Base-by-base conservation (phyloP, 2,797 vertebrate species). In the Enteromius viviparus region DNA sequence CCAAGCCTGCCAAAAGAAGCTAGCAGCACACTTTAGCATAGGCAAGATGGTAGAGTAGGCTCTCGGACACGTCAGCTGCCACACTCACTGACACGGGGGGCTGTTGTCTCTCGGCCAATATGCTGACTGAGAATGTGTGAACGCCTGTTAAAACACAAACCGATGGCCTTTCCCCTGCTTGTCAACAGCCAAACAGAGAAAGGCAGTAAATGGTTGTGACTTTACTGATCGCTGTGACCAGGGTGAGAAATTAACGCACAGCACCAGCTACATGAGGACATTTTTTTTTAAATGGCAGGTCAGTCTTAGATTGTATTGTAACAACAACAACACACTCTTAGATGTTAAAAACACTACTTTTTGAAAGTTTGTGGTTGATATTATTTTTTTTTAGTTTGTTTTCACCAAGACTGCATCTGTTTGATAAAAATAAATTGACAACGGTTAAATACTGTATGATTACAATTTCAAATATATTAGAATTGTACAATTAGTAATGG, bases 81-180 rank as follows among this genome's bases (percentile, higher is more conserved):
- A 76, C 71, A 40, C 29, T 75, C 83, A 77, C 83, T 86, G 82
- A 85, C 86, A 87, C 79, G 65, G 42, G 42, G 55, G 40, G 42
- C 68, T 83, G 81, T 75, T 83, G 69, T 89, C 78, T 85, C 78
- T 42, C 87, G 86, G 68, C 76, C 80, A 84, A 77, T 88, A 87
- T 71, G 81, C 86, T 77, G 60, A 60, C 89, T 82, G 85, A 89
- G 74, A 71, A 83, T 34, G 87, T 91, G 89, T 58, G 81, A 91
- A 89, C 85, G 88, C 80, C 84, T 85, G 88, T 89, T 89, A 89
- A 81, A 72, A 84, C 76, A 91, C 87, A 87, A 88, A 76, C 90
- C 81, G 70, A 72, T 45, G 85, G 82, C 76, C 85, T 47, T 68
- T 78, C 75, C 75, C 64, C 75, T 78, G 42, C 32, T 71, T 71